Conservation (phyloP, 2,888 invertebrate genomes). For the Drosophila affinis region DNA sequence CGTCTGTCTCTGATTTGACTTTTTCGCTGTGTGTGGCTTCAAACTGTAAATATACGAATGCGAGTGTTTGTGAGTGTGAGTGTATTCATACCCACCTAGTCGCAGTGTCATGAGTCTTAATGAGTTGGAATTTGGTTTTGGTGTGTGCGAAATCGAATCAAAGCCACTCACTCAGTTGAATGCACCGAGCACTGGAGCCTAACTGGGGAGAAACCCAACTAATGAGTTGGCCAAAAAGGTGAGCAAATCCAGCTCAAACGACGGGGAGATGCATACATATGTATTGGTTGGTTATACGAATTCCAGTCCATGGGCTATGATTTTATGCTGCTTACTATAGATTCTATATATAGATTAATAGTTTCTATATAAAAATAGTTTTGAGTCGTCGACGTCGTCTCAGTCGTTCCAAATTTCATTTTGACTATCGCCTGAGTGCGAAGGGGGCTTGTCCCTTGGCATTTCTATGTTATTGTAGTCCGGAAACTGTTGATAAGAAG, state of each 20-base stretch:
- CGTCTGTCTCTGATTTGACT: slow-evolving; percentile 15
- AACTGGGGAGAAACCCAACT: background rate
- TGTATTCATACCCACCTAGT: background rate
- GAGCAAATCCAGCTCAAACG: background rate
- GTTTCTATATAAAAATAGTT: too few species aligned
- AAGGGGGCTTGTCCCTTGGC: too few species aligned
- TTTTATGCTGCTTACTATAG: too few species aligned
- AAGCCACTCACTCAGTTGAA: slow-evolving; percentile 22
- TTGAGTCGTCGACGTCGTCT: too few species aligned
- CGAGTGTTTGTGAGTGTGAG: slow-evolving; percentile 5
- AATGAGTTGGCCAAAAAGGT: slow-evolving; percentile 1
- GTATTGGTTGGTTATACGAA: too few species aligned
- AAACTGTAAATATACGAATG: slow-evolving; percentile 25
- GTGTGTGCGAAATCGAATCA: slow-evolving; percentile 26
- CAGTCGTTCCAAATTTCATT: too few species aligned
- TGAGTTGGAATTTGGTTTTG: slow-evolving; percentile 48
- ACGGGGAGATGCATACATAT: background rate
- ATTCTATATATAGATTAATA: too few species aligned
- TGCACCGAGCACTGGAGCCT: slow-evolving; percentile 12
- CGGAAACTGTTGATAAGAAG: too few species aligned
- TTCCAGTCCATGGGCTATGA: too few species aligned
- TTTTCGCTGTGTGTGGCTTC: slow-evolving; percentile 18
- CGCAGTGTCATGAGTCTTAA: slow-evolving; percentile 34
- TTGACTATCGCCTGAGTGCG: too few species aligned
- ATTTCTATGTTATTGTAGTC: too few species aligned